Percentiles rank a stretch among this genome's conserved stretches.
phyloP scores from a whole-genome alignment of 1,140 invertebrate species.

The Periplaneta americana region DNA sequence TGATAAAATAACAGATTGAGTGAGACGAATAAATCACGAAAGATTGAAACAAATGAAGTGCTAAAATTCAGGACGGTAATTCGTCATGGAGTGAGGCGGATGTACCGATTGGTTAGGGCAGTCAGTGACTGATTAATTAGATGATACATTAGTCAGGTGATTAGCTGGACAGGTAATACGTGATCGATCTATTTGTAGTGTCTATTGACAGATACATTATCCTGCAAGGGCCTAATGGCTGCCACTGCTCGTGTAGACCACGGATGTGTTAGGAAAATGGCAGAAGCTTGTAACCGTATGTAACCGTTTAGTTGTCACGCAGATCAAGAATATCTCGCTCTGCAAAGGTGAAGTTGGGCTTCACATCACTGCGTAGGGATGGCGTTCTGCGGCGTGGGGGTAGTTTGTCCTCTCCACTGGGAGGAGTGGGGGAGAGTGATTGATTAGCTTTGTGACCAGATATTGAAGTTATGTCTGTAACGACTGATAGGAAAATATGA shows the following conservation, averaged over 20 bases:
- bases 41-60: neutral
- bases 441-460: too few relatives aligned
- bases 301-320: neutral
- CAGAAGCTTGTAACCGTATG: neutral
- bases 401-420: too few relatives aligned
- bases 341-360: too few relatives aligned
- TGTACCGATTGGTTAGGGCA: neutral
- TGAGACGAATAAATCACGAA: too few relatives aligned
- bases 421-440: too few relatives aligned
- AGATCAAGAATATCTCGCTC: too few relatives aligned
- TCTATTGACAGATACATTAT: neutral
- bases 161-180: neutral
- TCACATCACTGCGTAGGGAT: too few relatives aligned
- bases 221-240: neutral
- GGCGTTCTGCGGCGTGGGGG: too few relatives aligned
- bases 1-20: too few relatives aligned
- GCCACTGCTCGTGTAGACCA: neutral
- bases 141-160: neutral
- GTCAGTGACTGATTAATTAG: neutral
- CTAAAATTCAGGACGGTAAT: neutral
- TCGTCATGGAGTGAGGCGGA: neutral
- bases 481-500: too few relatives aligned
- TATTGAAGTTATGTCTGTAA: too few relatives aligned
- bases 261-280: neutral
- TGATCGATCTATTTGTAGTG: neutral